phyloP scores from a whole-genome alignment of 1,140 invertebrate species.

The Polypedilum pembai region DNA sequence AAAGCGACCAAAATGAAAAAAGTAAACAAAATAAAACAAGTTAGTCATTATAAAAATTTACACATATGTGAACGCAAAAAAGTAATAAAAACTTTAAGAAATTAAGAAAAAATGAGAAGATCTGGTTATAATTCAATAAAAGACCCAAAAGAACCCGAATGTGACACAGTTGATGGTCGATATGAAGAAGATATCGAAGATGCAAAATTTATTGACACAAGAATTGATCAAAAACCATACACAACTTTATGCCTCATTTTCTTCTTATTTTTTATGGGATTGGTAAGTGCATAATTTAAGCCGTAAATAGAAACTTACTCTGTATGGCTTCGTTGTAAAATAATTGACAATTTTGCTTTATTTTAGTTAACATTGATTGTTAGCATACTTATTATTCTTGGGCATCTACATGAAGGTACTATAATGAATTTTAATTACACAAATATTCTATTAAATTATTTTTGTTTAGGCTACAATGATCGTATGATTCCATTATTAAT shows the following conservation, averaged over 20 bases:
- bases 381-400: neutral
- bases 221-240: neutral
- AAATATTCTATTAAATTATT: too few species aligned
- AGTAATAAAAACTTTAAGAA: neutral
- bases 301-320: neutral
- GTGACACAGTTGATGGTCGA: neutral
- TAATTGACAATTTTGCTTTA: neutral
- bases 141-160: neutral
- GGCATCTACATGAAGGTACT: neutral
- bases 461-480: neutral
- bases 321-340: constrained; percentile 2
- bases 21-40: too few species aligned
- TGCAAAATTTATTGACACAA: neutral
- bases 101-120: neutral
- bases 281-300: neutral
- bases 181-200: neutral
- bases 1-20: too few species aligned
- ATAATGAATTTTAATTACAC: too few species aligned
- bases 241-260: neutral
- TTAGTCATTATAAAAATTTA: too few species aligned
- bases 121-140: neutral
- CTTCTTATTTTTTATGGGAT: constrained; percentile 10
- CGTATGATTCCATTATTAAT: neutral
- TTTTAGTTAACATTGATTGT: constrained; percentile 7
- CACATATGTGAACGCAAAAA: neutral